Evolutionary conservation across 2,888 invertebrate genomes (phyloP).

Genomic region (Cosmopolites sordidus): DNA sequence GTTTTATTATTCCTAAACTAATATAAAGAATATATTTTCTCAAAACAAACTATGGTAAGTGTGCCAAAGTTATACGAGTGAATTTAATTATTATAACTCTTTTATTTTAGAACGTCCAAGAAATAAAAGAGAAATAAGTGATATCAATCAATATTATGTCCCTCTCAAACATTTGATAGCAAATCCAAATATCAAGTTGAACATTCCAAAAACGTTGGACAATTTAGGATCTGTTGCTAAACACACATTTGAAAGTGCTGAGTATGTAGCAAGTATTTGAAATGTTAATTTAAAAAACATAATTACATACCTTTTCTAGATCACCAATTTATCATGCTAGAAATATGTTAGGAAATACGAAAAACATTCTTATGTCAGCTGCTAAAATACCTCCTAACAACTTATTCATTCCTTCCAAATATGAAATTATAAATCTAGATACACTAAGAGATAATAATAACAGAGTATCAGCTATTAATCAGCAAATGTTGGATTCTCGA

Average conservation of each 20-base stretch:
- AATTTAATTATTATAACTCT: conserved; percentile 7
- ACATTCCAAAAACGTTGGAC: conserved; percentile 45
- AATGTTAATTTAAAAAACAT: not conserved
- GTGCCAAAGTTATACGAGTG: not conserved
- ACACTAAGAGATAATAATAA: conserved; percentile 7
- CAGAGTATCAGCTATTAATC: conserved; percentile 26
- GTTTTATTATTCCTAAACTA: not conserved
- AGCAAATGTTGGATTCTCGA: conserved; percentile 13
- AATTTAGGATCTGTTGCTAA: conserved; percentile 42
- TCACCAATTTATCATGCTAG: conserved; percentile 45
- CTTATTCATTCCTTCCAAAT: conserved; percentile 42
- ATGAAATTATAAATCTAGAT: conserved; percentile 37
- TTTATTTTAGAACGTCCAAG: conserved; percentile 14
- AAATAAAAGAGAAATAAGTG: conserved; percentile 6
- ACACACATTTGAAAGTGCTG: conserved; percentile 43
- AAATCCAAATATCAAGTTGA: conserved; percentile 42
- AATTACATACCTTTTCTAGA: conserved; percentile 8
- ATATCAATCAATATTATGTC: conserved; percentile 3
- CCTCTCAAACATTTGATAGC: conserved; percentile 31
- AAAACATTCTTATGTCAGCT: conserved; percentile 41
- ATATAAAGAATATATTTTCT: not conserved
- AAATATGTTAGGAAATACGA: conserved; percentile 42
- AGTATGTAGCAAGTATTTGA: too few species aligned
- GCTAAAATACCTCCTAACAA: conserved; percentile 43
- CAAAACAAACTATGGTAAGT: not conserved